Conservation (phyloP, 2,888 invertebrate species). For the Eupithecia subumbrata region DNA sequence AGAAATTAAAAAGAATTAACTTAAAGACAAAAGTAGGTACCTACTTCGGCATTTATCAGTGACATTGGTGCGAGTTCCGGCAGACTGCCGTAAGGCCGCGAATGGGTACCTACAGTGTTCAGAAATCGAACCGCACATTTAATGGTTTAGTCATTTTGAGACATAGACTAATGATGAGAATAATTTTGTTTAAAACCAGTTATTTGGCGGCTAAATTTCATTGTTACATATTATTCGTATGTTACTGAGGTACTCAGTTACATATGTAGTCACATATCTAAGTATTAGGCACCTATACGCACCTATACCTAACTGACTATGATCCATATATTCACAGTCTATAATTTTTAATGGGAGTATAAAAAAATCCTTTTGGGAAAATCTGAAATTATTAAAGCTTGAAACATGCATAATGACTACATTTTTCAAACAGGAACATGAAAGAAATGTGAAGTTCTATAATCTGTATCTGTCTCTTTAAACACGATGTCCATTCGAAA, state of each 20-base stretch:
- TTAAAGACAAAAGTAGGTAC: slow-evolving; percentile 1
- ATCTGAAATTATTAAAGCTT: background rate
- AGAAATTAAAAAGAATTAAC: slow-evolving; percentile 3
- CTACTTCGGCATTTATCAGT: slow-evolving; percentile 1
- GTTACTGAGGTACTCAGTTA: background rate
- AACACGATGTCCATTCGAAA: slow-evolving; percentile 16
- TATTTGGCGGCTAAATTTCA: background rate
- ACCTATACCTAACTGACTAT: too few relatives aligned
- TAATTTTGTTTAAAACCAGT: background rate
- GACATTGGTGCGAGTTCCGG: slow-evolving; percentile 11
- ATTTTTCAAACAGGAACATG: slow-evolving; percentile 4
- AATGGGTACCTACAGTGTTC: background rate
- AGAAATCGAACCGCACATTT: slow-evolving; percentile 3
- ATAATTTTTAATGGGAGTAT: background rate
- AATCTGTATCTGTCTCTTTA: slow-evolving; percentile 12
- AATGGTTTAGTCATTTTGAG: slow-evolving; percentile 7
- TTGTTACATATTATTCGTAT: background rate
- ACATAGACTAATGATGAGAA: slow-evolving; percentile 8
- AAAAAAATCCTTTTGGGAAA: background rate
- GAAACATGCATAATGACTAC: background rate
- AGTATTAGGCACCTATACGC: too few relatives aligned
- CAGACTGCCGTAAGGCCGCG: slow-evolving; percentile 6
- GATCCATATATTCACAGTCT: background rate
- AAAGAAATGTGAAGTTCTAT: slow-evolving; percentile 3
- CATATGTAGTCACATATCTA: background rate